Evolutionary conservation across 2,113 vertebrate genomes (phyloP).

Genomic region (Sceloporus tristichus): DNA sequence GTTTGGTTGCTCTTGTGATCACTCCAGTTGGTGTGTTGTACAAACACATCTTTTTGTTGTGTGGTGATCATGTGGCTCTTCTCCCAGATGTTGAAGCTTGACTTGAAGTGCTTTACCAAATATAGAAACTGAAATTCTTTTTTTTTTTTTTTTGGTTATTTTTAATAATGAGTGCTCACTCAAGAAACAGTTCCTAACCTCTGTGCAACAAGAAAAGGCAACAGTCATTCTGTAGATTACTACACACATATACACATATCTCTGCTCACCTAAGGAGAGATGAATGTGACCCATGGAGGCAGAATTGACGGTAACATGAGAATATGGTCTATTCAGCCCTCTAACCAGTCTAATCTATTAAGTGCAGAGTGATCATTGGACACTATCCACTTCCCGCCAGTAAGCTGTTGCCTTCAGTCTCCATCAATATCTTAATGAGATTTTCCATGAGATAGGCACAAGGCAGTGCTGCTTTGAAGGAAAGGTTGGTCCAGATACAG

Average conservation of each 20-base stretch:
- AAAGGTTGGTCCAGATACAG: constrained; percentile 30
- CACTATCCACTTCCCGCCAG: accelerated
- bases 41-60: constrained; percentile 18
- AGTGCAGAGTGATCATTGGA: not conserved
- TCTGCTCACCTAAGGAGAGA: not conserved
- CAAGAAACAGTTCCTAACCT: not conserved
- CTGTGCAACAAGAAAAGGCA: not conserved
- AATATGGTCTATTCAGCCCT: not conserved
- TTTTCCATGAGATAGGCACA: not conserved
- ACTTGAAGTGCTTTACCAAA: constrained; percentile 38
- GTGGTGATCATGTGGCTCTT: not conserved
- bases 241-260: not conserved
- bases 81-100: constrained; percentile 16
- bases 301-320: not conserved
- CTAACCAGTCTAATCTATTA: not conserved
- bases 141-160: constrained; percentile 4
- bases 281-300: not conserved
- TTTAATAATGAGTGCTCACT: not conserved
- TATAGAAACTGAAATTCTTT: not conserved
- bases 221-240: constrained; percentile 23
- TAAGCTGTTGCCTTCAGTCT: not conserved
- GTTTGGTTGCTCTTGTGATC: not conserved
- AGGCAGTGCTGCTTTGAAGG: not conserved
- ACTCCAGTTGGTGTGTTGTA: constrained; percentile 1
- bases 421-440: not conserved